A percentile compares a stretch with the other conserved stretches of the same genome.
Evolutionary conservation across 2,797 vertebrate genomes (phyloP).

Genomic region (Catamblyrhynchus diadema): DNA sequence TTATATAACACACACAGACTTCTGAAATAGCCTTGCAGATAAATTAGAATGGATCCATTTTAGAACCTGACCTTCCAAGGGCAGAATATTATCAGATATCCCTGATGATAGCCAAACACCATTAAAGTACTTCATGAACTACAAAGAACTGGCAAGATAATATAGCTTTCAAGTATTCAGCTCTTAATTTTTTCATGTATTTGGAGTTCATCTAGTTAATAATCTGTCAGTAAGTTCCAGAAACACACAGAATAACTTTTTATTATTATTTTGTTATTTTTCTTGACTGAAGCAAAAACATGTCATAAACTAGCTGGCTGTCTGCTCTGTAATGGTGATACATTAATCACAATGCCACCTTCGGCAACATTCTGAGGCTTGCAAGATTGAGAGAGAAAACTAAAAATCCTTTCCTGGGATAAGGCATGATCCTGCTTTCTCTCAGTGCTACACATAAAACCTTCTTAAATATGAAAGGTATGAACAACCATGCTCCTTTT

Average conservation of each 20-base stretch:
- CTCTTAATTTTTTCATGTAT: not conserved
- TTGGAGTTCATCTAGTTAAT: not conserved
- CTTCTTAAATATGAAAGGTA: not conserved
- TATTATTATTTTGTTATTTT: not conserved
- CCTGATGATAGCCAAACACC: not conserved
- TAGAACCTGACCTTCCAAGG: not conserved
- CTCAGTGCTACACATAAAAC: not conserved
- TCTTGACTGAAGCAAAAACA: slow-evolving; percentile 15
- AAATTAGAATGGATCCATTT: not conserved
- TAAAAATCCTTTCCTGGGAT: not conserved
- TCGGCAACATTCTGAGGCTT: not conserved
- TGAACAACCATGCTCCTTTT: not conserved
- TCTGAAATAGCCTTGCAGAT: not conserved
- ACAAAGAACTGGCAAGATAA: not conserved
- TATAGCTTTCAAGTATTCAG: not conserved
- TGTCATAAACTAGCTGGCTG: slow-evolving; percentile 6
- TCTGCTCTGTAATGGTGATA: not conserved
- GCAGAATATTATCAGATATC: not conserved
- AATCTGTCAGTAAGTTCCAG: not conserved
- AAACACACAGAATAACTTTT: not conserved
- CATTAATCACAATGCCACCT: slow-evolving; percentile 39
- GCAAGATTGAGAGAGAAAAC: slow-evolving; percentile 22
- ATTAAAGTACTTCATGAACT: not conserved
- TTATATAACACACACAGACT: not conserved
- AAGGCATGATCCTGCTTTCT: not conserved